These are phyloP conservation scores for Pseudomugil gertrudae DNA, from an alignment of 2,797 vertebrate species.

Conservation along the genomic window DNA sequence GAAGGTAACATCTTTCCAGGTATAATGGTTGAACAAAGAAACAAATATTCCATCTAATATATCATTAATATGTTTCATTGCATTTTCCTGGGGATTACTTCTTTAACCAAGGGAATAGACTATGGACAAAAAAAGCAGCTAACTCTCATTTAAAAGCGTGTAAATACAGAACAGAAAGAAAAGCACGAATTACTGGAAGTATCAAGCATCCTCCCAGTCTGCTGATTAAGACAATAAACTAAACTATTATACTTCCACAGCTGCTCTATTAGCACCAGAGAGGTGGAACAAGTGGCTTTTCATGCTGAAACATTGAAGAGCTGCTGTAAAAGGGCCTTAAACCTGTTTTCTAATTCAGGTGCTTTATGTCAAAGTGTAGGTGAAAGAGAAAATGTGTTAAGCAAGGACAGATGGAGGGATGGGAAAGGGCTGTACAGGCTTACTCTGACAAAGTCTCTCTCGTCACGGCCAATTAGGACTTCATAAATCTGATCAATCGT, in stretches of 20 bases:
- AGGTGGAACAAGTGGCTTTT: conserved; percentile 63
- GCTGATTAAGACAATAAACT: conserved; percentile 61
- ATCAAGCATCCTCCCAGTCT: conserved; percentile 49
- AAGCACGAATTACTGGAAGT: conserved; percentile 24
- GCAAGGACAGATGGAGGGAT: conserved; percentile 32
- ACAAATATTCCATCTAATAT: conserved; percentile 10
- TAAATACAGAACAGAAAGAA: conserved; percentile 28
- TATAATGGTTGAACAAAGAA: conserved; percentile 20
- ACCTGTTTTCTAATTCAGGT: conserved; percentile 40
- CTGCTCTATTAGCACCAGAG: conserved; percentile 58
- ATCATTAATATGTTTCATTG: conserved; percentile 4
- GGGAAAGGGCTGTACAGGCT: conserved; percentile 35
- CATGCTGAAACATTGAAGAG: conserved; percentile 34
- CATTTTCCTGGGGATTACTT: not conserved
- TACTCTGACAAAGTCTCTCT: conserved; percentile 59
- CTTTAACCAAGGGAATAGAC: not conserved
- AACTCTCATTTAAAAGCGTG: conserved; percentile 8
- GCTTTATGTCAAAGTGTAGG: conserved; percentile 37
- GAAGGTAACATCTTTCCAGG: conserved; percentile 12
- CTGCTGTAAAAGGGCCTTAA: conserved; percentile 20
- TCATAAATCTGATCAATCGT: conserved; percentile 80
- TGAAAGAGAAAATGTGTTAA: conserved; percentile 12
- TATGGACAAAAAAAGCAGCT: not conserved
- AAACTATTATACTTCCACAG: conserved; percentile 58
- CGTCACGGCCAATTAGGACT: conserved; percentile 78